Evolutionary conservation across 2,888 invertebrate species (phyloP).

Genomic region (Cryptus armator): DNA sequence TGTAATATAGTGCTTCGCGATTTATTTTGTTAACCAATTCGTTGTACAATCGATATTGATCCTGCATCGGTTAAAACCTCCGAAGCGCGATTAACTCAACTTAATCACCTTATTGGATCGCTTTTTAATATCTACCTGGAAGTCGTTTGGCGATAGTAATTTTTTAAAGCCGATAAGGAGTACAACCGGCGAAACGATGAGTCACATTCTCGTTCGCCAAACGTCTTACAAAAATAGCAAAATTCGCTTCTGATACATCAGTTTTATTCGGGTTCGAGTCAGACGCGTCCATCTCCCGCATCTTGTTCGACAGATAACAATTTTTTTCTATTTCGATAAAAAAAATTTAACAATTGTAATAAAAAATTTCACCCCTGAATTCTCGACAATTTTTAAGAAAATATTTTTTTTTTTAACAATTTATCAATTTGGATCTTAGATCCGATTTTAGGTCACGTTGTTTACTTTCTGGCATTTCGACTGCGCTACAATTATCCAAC

Average conservation of each 20-base stretch:
- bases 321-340: background rate
- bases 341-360: background rate
- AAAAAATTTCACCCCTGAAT: background rate
- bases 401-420: no score
- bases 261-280: background rate
- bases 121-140: background rate
- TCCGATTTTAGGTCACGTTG: no score
- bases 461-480: no score
- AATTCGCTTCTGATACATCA: background rate
- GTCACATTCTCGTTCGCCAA: background rate
- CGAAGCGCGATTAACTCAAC: background rate
- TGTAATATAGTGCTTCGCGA: constrained; percentile 53
- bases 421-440: no score
- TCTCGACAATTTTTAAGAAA: no score
- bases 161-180: background rate
- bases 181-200: background rate
- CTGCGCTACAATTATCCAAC: no score
- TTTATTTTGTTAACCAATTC: constrained; percentile 30
- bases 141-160: background rate
- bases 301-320: background rate
- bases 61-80: background rate
- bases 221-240: background rate
- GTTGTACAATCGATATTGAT: background rate
- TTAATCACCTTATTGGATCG: background rate
- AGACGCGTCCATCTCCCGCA: background rate